Percentiles rank a stretch among this genome's conserved stretches.
phyloP scores from a whole-genome alignment of 2,113 vertebrate genomes.

The Odobenus rosmarus region DNA sequence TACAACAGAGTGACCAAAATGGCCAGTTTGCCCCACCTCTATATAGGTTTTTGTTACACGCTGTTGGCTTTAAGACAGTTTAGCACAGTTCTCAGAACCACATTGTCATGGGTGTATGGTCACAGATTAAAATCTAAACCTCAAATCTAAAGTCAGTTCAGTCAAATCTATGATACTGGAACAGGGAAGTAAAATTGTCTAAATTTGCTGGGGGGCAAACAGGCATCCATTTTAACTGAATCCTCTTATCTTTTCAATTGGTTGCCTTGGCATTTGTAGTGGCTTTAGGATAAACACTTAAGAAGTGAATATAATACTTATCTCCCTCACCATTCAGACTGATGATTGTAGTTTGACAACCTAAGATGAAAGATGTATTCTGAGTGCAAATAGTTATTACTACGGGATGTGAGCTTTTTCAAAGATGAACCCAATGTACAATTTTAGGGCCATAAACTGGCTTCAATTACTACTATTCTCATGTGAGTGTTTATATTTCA shows the following conservation, averaged over 20 bases:
- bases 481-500: slow-evolving; percentile 51
- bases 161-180: background rate
- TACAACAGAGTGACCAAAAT: background rate
- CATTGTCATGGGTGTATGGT: background rate
- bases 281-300: slow-evolving; percentile 29
- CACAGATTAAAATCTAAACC: background rate
- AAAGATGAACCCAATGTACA: slow-evolving; percentile 5
- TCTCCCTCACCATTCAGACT: background rate
- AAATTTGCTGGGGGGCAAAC: background rate
- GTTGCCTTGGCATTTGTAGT: background rate
- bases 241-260: slow-evolving; percentile 15
- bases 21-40: too few species aligned
- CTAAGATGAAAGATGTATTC: slow-evolving; percentile 20
- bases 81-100: background rate
- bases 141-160: background rate
- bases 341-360: background rate
- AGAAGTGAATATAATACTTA: slow-evolving; percentile 17
- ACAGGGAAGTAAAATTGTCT: background rate
- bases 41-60: background rate
- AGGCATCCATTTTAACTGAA: background rate
- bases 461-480: background rate
- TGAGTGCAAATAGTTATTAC: background rate
- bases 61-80: background rate
- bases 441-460: slow-evolving; percentile 15
- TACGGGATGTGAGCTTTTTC: slow-evolving; percentile 11